Evolutionary conservation across 2,888 invertebrate species (phyloP), one percentile per base, ranked within the genome.

Genomic region (Hoplodrina blanda): DNA sequence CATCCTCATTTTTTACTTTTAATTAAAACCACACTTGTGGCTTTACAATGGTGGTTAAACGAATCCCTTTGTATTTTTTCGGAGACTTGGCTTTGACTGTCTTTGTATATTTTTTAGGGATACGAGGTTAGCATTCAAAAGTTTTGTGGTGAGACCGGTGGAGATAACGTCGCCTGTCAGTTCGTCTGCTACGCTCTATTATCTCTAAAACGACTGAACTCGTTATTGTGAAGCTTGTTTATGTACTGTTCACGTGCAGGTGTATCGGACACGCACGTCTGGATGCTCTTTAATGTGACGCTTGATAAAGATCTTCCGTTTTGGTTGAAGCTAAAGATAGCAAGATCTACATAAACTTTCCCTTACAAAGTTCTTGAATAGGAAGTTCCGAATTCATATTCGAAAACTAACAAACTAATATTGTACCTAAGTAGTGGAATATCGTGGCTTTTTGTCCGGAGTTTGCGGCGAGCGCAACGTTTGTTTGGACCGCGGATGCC

Each of bases 21-120:
- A 85, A 89, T 89, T 87, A 85, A 86, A 84, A 81, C 82, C 84
- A 76, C 82, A 76, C 77, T 85, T 79, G 85, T 83, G 76, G 68
- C 70, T 81, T 82, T 78, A 91, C 91, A 91, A 90, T 87, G 84
- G 81, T 61, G 62, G 73, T 66, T 84, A 85, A 89, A 90, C 81
- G 83, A 84, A 83, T 65, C 82, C 81, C 84, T 88, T 88, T 89
- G 87, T 87, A 75, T 76, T 73, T 83, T 87, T 85, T 86, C 54
- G 76, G 30, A 63, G 78, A 78, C 73, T 80, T 76, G 71, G 71
- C 79, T 84, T 75, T 69, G 59, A 37, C 25, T 67, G 67, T 69
- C 78, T 80, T 75, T 81, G 76, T 84, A 61, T 78, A 64, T 76
- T 83, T 74, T 81, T 79, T 82, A 69, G 63, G 70, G 62, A 60